Evolutionary conservation across 1,140 invertebrate species (phyloP), one percentile per base, ranked within the genome.

Genomic region (Venturia canescens): DNA sequence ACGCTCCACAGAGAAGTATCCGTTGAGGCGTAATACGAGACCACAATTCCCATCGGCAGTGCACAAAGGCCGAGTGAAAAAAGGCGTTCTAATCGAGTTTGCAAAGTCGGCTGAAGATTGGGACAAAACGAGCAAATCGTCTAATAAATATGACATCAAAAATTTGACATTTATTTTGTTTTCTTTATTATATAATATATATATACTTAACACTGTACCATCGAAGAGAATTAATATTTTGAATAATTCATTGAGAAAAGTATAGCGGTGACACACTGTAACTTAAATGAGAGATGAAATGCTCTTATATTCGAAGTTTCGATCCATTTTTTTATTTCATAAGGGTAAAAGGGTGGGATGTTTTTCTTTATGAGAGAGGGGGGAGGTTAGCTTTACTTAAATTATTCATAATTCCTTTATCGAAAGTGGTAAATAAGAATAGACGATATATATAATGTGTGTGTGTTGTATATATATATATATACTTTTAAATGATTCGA

Each of bases 181-280:
- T 78, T 83, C 80, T 83, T 81, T 83, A 83, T 81, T 83, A 83
- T 83, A 83, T 83, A 81, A 71, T 79, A 78, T 83, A 77, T 82
- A 63, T 81, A 71, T 81, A 80, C 71, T 79, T 81, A 83, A 83
- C 70, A 81, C 82, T 81, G 82, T 83, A 83, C 76, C 71, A 83
- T 81, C 50, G 80, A 83, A 82, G 77, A 82, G 76, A 82, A 82
- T 80, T 80, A n/a, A 79, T 83, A 74, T 71, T 60, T 81, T 34
- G 29, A 57, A 78, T 71, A 79, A 57, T 57, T n/a, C 57, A 78
- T 48, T 79, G 78, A n/a, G n/a, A 83, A 82, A 83, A 82, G 48
- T 81, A 79, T 81, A 79, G 80, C 66, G 76, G 27, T 71, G 38
- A 44, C 70, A 66, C 79, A 78, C 79, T 83, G 71, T 77, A 82